Percentiles rank a stretch among this genome's conserved stretches.
phyloP scores from a whole-genome alignment of 2,113 vertebrate genomes.

The Todiramphus chloris region DNA sequence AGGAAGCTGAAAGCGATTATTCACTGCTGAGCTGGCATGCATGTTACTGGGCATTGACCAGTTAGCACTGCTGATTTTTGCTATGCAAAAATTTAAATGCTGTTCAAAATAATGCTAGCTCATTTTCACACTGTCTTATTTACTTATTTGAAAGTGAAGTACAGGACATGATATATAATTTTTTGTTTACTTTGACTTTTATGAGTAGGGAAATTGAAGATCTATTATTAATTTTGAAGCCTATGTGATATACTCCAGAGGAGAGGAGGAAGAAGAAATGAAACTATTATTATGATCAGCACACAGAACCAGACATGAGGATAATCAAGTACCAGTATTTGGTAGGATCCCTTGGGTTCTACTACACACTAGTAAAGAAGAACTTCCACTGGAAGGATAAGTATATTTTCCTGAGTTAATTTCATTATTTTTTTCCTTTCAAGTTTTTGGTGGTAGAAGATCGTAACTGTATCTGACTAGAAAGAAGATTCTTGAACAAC shows the following conservation, averaged over 20 bases:
- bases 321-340: not conserved
- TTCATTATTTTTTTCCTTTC: not conserved
- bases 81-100: conserved; percentile 7
- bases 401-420: not conserved
- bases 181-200: not conserved
- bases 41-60: not conserved
- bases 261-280: not conserved
- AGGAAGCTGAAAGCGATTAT: conserved; percentile 14
- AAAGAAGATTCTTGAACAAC: not conserved
- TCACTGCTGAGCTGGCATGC: conserved; percentile 4
- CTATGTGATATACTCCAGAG: not conserved
- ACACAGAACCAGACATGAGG: not conserved
- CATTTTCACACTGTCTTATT: not conserved
- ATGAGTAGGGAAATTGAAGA: not conserved
- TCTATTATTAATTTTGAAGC: not conserved
- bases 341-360: not conserved
- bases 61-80: not conserved
- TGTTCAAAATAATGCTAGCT: not conserved
- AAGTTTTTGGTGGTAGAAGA: not conserved
- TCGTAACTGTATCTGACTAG: not conserved
- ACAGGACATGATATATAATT: not conserved
- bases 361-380: not conserved
- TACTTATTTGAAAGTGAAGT: not conserved
- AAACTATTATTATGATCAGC: not conserved
- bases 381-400: not conserved